Evolutionary conservation across 2,113 vertebrate species (phyloP).

Genomic region (Pardalotus punctatus): DNA sequence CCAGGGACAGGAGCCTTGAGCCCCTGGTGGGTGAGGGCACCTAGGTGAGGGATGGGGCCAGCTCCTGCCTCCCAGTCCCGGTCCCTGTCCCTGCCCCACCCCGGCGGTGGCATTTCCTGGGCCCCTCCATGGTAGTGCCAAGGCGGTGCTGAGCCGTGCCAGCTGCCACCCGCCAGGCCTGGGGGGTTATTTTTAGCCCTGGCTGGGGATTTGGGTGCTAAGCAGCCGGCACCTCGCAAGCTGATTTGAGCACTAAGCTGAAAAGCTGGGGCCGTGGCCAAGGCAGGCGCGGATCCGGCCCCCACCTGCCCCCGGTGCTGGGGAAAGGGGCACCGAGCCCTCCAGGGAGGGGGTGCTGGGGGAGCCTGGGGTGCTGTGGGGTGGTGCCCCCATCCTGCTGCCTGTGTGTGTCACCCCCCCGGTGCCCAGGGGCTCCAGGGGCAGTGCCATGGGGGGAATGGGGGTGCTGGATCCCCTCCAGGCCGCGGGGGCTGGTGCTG

Average conservation of each 20-base stretch:
- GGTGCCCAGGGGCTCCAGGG: background rate
- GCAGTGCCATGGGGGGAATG: background rate
- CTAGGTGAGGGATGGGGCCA: background rate
- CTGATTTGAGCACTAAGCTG: slow-evolving; percentile 59
- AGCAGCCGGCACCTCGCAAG: slow-evolving; percentile 43
- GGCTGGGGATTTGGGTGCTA: slow-evolving; percentile 58
- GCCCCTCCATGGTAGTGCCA: background rate
- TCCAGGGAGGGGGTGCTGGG: rapidly evolving
- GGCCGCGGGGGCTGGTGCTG: rapidly evolving
- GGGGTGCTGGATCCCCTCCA: background rate
- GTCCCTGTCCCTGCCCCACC: background rate
- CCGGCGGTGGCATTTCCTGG: background rate
- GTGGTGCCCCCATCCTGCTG: no score
- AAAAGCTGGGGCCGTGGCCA: slow-evolving; percentile 26
- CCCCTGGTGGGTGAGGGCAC: rapidly evolving
- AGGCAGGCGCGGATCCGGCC: background rate
- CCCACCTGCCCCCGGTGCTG: background rate
- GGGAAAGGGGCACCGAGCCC: background rate
- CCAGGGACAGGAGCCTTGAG: background rate
- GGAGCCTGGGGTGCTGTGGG: rapidly evolving
- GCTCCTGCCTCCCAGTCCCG: rapidly evolving
- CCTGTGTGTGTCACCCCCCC: rapidly evolving
- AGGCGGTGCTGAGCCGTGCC: background rate
- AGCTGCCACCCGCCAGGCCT: background rate
- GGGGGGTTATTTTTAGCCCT: slow-evolving; percentile 50